Evolutionary conservation across 2,113 vertebrate genomes (phyloP), one percentile per base, ranked within the genome.

Genomic region (human): DNA sequence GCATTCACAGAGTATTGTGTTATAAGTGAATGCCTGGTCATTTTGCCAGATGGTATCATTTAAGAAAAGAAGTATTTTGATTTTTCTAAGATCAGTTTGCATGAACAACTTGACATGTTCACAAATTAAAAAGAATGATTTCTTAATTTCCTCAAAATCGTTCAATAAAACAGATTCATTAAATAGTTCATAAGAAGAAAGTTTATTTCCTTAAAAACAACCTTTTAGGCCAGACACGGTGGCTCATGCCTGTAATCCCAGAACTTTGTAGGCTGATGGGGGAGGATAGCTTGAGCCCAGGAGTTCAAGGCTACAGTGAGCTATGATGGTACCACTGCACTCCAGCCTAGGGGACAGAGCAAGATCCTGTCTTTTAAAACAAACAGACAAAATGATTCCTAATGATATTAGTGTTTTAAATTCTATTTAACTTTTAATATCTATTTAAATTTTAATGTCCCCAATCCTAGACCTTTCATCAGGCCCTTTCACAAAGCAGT

Each of bases 61-160:
- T 81, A 20, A 96, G 52, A 84, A 87, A 92, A 89, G 6, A 88
- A 78, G 30, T n/a, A 59, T 85, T 96, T 92, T 72, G 18, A 32
- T 59, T 91, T 96, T 96, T 78, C 40, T 32, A 45, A 90, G 52
- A 40, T 94, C 68, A 83, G 20, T 45, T 93, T 89, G 55, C 66
- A 64, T 40, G 72, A 89, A 20, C 16, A n/a, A 40, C 7, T 80
- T 92, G 80, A 12, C 66, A 80, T 95, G 45, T 79, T 89, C 40
- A 92, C 25, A 72, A 68, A 87, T 84, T 48, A 72, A 55, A 72
- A 94, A 85, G 25, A 81, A 70, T 61, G 48, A 32, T 78, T 48
- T 59, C 52, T 82, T 43, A 1, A 9, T 93, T 30, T 87, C 57
- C 90, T 92, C 3, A 25, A 91, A 94, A 79, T 79, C 6, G 3